A percentile compares a stretch with the other conserved stretches of the same genome.
Evolutionary conservation across 2,888 invertebrate species (phyloP).

Genomic region (Cancer borealis): DNA sequence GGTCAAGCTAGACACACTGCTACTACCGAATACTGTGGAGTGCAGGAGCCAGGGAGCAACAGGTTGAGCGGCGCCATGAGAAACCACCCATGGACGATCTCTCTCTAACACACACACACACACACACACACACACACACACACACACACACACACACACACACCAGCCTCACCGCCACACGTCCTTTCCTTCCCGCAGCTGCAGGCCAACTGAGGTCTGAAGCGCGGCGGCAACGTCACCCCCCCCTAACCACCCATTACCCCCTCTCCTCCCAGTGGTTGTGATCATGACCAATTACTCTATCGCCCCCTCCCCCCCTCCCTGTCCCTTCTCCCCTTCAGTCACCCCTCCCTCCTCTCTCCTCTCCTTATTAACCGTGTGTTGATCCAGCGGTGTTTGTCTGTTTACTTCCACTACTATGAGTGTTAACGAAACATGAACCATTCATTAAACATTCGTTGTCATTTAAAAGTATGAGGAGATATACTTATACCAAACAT

Average conservation of each 20-base stretch:
- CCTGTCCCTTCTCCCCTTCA: background rate
- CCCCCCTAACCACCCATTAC: background rate
- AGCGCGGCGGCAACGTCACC: background rate
- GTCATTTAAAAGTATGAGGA: background rate
- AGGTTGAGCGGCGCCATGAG: background rate
- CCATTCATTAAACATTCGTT: background rate
- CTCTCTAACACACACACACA: background rate
- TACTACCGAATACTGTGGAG: background rate
- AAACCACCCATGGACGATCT: background rate
- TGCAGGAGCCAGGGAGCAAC: background rate
- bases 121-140: background rate
- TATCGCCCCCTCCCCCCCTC: background rate
- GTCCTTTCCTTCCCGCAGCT: background rate
- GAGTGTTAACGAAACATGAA: too few relatives aligned
- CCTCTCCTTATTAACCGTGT: too few relatives aligned
- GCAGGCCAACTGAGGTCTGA: constrained; percentile 6
- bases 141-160: constrained; percentile 18
- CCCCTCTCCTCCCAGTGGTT: background rate
- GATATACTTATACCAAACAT: background rate
- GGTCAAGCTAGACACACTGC: background rate
- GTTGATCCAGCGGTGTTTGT: too few relatives aligned
- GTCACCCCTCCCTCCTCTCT: background rate
- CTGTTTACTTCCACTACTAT: too few relatives aligned
- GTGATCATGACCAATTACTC: background rate
- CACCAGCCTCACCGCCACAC: constrained; percentile 6